These are phyloP conservation scores for Diuraphis noxia DNA, from an alignment of 1,140 invertebrate genomes.

Conservation along the genomic window DNA sequence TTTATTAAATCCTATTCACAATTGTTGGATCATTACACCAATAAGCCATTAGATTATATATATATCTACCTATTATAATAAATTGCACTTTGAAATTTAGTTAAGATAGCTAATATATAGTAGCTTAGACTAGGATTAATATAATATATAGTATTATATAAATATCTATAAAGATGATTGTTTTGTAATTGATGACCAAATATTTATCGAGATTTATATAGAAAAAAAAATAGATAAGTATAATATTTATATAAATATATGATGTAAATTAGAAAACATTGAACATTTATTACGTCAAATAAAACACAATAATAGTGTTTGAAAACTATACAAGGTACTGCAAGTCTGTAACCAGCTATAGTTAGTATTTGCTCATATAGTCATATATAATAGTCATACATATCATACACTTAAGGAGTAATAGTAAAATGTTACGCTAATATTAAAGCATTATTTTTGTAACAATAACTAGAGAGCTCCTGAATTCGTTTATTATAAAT, in stretches of 20 bases:
- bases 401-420: neutral
- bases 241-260: neutral
- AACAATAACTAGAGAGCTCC: conserved; percentile 6
- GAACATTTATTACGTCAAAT: neutral
- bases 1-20: neutral
- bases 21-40: neutral
- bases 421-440: neutral
- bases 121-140: neutral
- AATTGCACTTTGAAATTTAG: neutral
- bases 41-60: neutral
- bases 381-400: neutral
- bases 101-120: neutral
- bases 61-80: too few relatives aligned
- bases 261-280: neutral
- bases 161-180: neutral
- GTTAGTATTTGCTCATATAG: neutral
- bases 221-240: neutral
- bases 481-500: neutral
- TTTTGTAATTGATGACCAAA: neutral
- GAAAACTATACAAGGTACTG: neutral
- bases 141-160: too few relatives aligned
- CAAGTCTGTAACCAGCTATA: neutral
- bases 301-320: neutral
- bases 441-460: neutral
- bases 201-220: neutral